Percentiles rank a stretch among this genome's conserved stretches.
Evolutionary conservation across 1,140 invertebrate species (phyloP).

Genomic region (Lethrus apterus): DNA sequence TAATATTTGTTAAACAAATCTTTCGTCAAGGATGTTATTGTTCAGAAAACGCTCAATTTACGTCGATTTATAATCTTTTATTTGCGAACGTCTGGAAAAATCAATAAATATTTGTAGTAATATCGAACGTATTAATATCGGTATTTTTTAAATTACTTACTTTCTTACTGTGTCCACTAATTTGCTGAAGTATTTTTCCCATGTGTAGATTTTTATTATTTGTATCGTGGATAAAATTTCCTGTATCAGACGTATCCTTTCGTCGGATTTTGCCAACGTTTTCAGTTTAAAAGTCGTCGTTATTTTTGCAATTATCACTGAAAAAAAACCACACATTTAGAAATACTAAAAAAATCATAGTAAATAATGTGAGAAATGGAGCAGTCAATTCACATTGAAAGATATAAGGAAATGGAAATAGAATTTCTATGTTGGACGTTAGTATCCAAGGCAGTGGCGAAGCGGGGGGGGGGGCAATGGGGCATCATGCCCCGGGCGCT

Average conservation of each 20-base stretch:
- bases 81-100: background rate
- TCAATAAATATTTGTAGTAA: background rate
- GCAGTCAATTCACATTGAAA: too few species aligned
- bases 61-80: background rate
- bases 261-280: slow-evolving; percentile 26
- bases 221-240: slow-evolving; percentile 30
- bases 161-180: slow-evolving; percentile 23
- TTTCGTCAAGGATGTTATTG: too few species aligned
- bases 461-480: too few species aligned
- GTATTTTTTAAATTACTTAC: slow-evolving; percentile 8
- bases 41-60: background rate
- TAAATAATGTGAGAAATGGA: background rate
- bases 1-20: too few species aligned
- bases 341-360: background rate
- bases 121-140: background rate
- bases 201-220: slow-evolving; percentile 35
- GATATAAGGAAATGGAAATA: too few species aligned
- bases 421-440: too few species aligned
- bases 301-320: slow-evolving; percentile 5
- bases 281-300: slow-evolving; percentile 15
- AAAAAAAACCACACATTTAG: slow-evolving; percentile 5
- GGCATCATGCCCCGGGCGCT: too few species aligned
- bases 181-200: slow-evolving; percentile 28
- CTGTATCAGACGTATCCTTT: slow-evolving; percentile 28
- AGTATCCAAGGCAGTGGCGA: too few species aligned